phyloP scores from a whole-genome alignment of 2,888 invertebrate genomes.

The Trilocha varians region DNA sequence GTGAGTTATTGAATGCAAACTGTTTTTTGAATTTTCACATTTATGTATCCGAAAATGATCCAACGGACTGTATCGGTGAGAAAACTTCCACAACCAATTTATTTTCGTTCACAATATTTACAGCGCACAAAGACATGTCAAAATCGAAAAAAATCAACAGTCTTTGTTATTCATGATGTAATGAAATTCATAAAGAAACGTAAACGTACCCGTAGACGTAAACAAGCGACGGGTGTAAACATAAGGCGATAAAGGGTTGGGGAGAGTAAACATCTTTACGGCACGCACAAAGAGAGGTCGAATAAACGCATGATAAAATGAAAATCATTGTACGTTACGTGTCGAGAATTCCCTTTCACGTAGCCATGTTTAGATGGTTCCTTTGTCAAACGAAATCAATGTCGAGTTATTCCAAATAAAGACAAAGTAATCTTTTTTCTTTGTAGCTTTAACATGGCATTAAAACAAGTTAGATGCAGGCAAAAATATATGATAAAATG shows the following conservation, averaged over 20 bases:
- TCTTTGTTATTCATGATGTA: slow-evolving; percentile 18
- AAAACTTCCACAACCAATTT: too few species aligned
- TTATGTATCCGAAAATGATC: too few species aligned
- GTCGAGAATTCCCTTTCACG: neutral
- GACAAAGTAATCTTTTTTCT: too few species aligned
- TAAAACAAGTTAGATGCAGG: too few species aligned
- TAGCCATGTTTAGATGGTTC: too few species aligned
- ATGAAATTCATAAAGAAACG: slow-evolving; percentile 21
- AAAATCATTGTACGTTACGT: neutral
- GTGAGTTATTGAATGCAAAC: too few species aligned
- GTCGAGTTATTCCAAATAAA: too few species aligned
- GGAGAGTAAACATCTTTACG: slow-evolving; percentile 14
- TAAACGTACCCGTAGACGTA: slow-evolving; percentile 9
- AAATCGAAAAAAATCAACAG: slow-evolving; percentile 5
- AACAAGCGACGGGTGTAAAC: slow-evolving; percentile 10
- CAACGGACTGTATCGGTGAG: too few species aligned
- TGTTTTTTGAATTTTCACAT: too few species aligned
- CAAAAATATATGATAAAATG: too few species aligned
- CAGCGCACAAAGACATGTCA: slow-evolving; percentile 1
- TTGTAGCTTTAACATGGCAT: too few species aligned
- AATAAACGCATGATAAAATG: slow-evolving; percentile 6
- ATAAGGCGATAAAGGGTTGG: slow-evolving; percentile 9
- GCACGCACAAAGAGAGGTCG: slow-evolving; percentile 8
- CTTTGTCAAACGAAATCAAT: too few species aligned
- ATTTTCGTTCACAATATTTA: neutral